Evolutionary conservation across 2,888 invertebrate genomes (phyloP).

Genomic region (Callinectes sapidus): DNA sequence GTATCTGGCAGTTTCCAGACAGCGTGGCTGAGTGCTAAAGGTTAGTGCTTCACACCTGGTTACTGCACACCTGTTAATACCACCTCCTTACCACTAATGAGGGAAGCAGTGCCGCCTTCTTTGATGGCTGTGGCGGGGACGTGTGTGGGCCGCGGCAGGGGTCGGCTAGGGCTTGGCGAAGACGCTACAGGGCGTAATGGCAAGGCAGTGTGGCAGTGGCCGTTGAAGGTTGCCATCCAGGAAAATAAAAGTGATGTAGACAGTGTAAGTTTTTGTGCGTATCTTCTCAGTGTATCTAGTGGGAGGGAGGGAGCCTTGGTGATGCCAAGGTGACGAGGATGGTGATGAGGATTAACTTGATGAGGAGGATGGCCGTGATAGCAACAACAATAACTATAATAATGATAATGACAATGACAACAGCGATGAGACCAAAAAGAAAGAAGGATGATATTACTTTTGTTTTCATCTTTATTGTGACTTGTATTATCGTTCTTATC

Average conservation of each 20-base stretch:
- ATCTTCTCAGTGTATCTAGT: not conserved
- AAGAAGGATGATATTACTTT: not conserved
- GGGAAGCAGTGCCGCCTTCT: not conserved
- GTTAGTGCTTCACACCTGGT: not conserved
- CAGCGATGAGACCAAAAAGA: not conserved
- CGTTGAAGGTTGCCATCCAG: conserved; percentile 1
- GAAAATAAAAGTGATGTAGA: not conserved
- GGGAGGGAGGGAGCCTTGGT: not conserved
- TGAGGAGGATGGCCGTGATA: not conserved
- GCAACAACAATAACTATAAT: conserved; percentile 4
- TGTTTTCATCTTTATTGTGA: not conserved
- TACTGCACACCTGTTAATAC: not conserved
- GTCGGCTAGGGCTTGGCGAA: not conserved
- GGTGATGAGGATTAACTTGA: not conserved
- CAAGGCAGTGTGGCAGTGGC: not conserved
- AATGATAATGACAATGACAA: not conserved
- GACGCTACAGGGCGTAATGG: conserved; percentile 1
- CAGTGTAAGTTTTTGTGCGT: conserved; percentile 6
- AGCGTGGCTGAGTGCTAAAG: not conserved
- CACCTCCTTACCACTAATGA: not conserved
- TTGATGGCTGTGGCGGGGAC: not conserved
- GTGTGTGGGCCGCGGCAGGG: not conserved
- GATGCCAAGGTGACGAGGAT: not conserved
- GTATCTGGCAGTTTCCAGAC: not conserved
- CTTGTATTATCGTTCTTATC: not conserved